These are phyloP conservation scores for Acanthopleura granulata DNA, from an alignment of 2,888 invertebrate species.

Conservation along the genomic window DNA sequence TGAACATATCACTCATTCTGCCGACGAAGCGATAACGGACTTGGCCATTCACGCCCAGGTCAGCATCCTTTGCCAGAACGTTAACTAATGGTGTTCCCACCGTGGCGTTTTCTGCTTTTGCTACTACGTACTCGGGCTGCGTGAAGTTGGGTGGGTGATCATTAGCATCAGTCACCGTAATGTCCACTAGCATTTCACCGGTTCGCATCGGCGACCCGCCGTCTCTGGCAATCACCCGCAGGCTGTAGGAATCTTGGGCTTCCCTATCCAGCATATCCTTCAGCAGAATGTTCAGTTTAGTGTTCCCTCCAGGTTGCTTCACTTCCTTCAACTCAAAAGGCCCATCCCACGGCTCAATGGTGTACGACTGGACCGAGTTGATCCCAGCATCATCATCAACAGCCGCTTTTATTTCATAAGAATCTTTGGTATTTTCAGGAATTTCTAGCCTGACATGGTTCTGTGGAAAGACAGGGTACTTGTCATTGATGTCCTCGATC, in stretches of 20 bases:
- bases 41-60: constrained; percentile 82
- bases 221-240: constrained; percentile 52
- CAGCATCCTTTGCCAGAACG: constrained; percentile 87
- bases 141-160: constrained; percentile 54
- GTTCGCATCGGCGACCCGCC: constrained; percentile 47
- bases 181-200: constrained; percentile 45
- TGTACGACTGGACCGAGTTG: constrained; percentile 50
- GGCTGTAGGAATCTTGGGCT: constrained; percentile 39
- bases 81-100: constrained; percentile 47
- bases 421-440: constrained; percentile 45
- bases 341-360: constrained; percentile 42
- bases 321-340: constrained; percentile 46
- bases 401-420: constrained; percentile 48
- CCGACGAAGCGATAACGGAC: constrained; percentile 69
- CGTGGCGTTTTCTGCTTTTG: constrained; percentile 50
- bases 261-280: constrained; percentile 51
- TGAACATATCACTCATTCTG: constrained; percentile 38
- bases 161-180: constrained; percentile 52
- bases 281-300: constrained; percentile 49
- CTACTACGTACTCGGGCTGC: constrained; percentile 42
- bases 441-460: constrained; percentile 40
- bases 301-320: constrained; percentile 43
- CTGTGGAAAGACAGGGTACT: constrained; percentile 52
- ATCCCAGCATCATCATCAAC: constrained; percentile 49
- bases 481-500: constrained; percentile 63